phyloP scores from a whole-genome alignment of 2,797 vertebrate species.

The Aulostomus chinensis region DNA sequence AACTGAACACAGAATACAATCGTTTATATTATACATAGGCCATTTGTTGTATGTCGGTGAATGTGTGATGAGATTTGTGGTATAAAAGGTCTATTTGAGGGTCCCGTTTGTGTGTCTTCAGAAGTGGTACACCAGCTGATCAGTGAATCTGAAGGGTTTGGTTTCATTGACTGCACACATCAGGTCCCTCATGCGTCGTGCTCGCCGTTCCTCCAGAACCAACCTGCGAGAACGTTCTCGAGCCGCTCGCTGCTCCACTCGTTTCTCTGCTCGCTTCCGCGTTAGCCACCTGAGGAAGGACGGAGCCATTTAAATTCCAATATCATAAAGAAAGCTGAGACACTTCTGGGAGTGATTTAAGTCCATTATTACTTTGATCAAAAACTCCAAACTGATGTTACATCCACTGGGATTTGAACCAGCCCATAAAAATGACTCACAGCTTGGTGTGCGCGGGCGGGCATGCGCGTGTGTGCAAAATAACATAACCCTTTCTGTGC shows the following conservation, averaged over 20 bases:
- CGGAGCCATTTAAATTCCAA: no score
- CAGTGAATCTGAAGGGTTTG: slow-evolving; percentile 83
- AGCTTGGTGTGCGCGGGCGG: no score
- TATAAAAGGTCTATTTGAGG: background rate
- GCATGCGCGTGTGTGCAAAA: no score
- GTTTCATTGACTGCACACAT: slow-evolving; percentile 78
- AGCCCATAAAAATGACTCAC: no score
- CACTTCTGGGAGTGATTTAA: no score
- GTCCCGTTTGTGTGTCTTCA: slow-evolving; percentile 33
- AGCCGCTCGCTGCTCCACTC: slow-evolving; percentile 82
- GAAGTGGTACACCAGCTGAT: slow-evolving; percentile 80
- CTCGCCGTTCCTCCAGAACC: slow-evolving; percentile 85
- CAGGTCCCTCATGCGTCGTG: slow-evolving; percentile 84
- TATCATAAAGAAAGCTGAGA: no score
- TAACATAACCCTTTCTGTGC: no score
- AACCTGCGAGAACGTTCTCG: slow-evolving; percentile 86
- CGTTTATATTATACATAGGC: background rate
- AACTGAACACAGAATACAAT: background rate
- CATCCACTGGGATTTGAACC: no score
- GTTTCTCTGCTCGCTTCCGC: slow-evolving; percentile 88
- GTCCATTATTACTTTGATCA: no score
- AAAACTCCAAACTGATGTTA: no score
- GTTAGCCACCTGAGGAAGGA: slow-evolving; percentile 86
- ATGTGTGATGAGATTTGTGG: background rate
- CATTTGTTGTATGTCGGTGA: background rate